Conservation (phyloP, 2,888 invertebrate genomes). For the Ephialtes manifestator region DNA sequence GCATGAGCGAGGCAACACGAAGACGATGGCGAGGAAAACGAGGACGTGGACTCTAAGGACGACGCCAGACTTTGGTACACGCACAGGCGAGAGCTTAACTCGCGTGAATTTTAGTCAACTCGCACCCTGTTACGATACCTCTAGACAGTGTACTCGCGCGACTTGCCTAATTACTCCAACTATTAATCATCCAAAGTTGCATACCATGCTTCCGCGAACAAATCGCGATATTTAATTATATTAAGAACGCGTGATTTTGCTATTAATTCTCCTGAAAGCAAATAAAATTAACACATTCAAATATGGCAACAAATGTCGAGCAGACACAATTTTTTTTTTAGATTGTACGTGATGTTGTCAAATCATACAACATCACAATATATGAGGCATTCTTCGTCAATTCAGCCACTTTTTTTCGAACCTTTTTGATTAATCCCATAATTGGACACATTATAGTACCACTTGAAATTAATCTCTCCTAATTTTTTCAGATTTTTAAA, state of each 20-base stretch:
- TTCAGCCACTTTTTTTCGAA: too few species aligned
- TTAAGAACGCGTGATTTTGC: background rate
- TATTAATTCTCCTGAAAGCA: background rate
- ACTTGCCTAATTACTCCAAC: slow-evolving; percentile 63
- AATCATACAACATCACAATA: too few species aligned
- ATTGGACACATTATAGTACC: too few species aligned
- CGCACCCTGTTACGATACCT: slow-evolving; percentile 62
- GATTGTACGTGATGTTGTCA: too few species aligned
- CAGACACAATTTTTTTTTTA: background rate
- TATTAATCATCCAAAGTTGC: slow-evolving; percentile 66
- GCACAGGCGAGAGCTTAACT: slow-evolving; percentile 53
- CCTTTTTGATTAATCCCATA: too few species aligned
- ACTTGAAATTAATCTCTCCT: too few species aligned
- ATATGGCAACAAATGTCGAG: too few species aligned
- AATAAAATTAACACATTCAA: background rate
- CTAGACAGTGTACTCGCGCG: slow-evolving; percentile 19
- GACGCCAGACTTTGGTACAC: slow-evolving; percentile 47
- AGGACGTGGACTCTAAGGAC: slow-evolving; percentile 30
- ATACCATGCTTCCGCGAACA: slow-evolving; percentile 28
- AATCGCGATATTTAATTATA: slow-evolving; percentile 55
- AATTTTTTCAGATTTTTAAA: too few species aligned
- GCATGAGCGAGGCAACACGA: slow-evolving; percentile 34
- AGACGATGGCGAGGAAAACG: slow-evolving; percentile 29
- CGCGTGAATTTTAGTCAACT: slow-evolving; percentile 63
- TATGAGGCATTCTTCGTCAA: too few species aligned